Evolutionary conservation across 2,888 invertebrate species (phyloP).

Genomic region (Xanthia icteritia): DNA sequence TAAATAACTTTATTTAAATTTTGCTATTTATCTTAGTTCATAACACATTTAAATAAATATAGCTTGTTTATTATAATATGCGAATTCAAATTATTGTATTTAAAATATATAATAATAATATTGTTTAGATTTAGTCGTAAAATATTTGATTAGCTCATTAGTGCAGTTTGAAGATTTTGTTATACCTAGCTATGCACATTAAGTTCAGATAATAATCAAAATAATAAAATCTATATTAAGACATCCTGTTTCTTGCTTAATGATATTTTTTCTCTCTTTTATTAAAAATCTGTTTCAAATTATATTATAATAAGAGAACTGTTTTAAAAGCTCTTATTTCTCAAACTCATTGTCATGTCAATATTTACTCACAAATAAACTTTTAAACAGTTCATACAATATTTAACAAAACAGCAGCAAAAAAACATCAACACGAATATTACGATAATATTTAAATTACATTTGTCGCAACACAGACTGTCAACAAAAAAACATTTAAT

Average conservation of each 20-base stretch:
- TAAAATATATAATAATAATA: conserved; percentile 35
- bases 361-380: background rate
- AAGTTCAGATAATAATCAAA: conserved; percentile 14
- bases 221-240: conserved; percentile 18
- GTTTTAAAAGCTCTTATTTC: background rate
- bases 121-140: conserved; percentile 32
- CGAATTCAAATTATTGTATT: conserved; percentile 49
- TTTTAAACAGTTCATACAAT: background rate
- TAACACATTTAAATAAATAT: conserved; percentile 35
- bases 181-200: conserved; percentile 6
- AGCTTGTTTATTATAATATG: conserved; percentile 23
- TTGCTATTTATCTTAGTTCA: conserved; percentile 35
- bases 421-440: background rate
- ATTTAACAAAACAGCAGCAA: background rate
- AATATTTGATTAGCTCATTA: conserved; percentile 43
- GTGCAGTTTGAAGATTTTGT: conserved; percentile 18
- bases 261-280: background rate
- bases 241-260: background rate
- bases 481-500: conserved; percentile 28
- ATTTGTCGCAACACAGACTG: conserved; percentile 4
- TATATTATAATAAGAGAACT: too few relatives aligned
- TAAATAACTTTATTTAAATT: conserved; percentile 36
- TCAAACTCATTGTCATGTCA: too few relatives aligned
- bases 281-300: too few relatives aligned
- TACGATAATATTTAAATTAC: conserved; percentile 21